phyloP scores from a whole-genome alignment of 2,797 vertebrate genomes.

The Sebastes oblongus region DNA sequence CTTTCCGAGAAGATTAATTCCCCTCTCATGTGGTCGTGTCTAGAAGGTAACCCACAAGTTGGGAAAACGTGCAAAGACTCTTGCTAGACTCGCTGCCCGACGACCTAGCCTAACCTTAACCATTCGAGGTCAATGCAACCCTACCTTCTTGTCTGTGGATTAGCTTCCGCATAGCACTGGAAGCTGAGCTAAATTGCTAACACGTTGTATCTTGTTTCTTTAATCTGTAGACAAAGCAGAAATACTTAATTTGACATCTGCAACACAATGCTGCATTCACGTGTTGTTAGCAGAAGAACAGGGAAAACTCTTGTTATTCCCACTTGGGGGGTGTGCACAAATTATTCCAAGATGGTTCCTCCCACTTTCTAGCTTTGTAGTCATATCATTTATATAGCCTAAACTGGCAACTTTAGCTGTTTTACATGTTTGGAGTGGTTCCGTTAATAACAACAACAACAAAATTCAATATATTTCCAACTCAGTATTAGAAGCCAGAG shows the following conservation, averaged over 20 bases:
- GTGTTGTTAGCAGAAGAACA: background rate
- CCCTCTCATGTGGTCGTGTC: no score
- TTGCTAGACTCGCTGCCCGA: accelerated
- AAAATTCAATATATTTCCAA: background rate
- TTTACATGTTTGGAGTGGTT: background rate
- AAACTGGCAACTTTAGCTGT: accelerated
- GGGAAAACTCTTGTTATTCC: background rate
- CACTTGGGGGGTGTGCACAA: background rate
- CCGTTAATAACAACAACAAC: background rate
- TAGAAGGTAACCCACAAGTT: no score
- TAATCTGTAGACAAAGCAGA: background rate
- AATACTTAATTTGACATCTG: no score
- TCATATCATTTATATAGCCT: background rate
- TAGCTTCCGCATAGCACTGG: background rate
- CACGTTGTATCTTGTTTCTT: background rate
- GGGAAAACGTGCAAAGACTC: accelerated
- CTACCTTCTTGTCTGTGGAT: background rate
- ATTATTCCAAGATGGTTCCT: background rate
- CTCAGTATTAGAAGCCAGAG: background rate
- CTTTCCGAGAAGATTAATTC: background rate
- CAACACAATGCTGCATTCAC: background rate
- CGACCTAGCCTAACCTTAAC: no score
- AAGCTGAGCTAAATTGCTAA: background rate
- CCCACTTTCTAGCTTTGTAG: background rate
- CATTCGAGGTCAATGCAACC: no score